Conservation (phyloP, 2,888 invertebrate species). For the Lampropteryx suffumata region DNA sequence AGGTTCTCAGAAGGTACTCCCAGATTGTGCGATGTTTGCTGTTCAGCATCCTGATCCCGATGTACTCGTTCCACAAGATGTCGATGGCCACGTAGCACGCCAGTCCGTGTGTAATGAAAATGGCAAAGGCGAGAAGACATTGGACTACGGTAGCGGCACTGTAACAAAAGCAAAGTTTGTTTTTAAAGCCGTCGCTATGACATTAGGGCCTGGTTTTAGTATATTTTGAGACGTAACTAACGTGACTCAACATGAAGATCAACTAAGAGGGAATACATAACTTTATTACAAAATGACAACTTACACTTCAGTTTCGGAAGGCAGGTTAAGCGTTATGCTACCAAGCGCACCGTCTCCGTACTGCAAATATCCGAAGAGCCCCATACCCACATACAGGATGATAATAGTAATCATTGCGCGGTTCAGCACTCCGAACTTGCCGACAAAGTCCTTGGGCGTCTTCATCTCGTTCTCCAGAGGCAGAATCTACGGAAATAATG, state of each 20-base stretch:
- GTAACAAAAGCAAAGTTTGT: slow-evolving; percentile 20
- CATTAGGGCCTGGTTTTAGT: too few species aligned
- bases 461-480: slow-evolving; percentile 98
- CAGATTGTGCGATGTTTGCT: slow-evolving; percentile 84
- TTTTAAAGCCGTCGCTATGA: too few species aligned
- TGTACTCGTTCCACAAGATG: slow-evolving; percentile 93
- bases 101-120: slow-evolving; percentile 95
- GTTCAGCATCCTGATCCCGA: slow-evolving; percentile 81
- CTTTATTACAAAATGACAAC: too few species aligned
- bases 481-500: slow-evolving; percentile 85
- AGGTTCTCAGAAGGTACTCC: slow-evolving; percentile 91
- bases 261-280: too few species aligned
- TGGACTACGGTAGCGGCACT: slow-evolving; percentile 89
- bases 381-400: slow-evolving; percentile 92
- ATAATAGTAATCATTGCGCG: slow-evolving; percentile 92
- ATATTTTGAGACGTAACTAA: too few species aligned
- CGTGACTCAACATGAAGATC: too few species aligned
- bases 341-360: slow-evolving; percentile 89
- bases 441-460: slow-evolving; percentile 90
- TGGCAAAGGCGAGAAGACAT: slow-evolving; percentile 88
- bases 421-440: slow-evolving; percentile 92
- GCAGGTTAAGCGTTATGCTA: slow-evolving; percentile 94
- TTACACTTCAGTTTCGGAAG: slow-evolving; percentile 84
- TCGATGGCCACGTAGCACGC: slow-evolving; percentile 98
- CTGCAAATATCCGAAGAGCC: slow-evolving; percentile 94